These are phyloP conservation scores for Rotaria sp. DNA, from an alignment of 2,888 invertebrate genomes.

Conservation along the genomic window DNA sequence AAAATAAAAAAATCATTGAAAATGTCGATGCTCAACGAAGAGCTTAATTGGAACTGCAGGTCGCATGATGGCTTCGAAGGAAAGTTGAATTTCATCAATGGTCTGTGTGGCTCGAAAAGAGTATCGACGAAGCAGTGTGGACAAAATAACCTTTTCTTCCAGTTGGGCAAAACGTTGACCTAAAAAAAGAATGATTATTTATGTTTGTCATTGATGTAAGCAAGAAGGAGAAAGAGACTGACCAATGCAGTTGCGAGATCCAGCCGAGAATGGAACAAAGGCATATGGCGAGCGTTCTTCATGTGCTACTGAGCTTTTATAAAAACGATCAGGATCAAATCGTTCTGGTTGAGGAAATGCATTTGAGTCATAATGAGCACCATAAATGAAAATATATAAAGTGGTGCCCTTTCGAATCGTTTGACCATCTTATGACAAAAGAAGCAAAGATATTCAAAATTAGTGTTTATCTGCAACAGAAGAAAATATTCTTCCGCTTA, in stretches of 20 bases:
- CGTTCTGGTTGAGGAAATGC: constrained; percentile 64
- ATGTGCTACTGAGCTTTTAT: constrained; percentile 65
- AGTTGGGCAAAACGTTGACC: constrained; percentile 56
- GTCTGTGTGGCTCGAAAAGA: constrained; percentile 60
- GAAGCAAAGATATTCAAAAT: background rate
- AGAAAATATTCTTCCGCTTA: background rate
- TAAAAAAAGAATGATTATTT: constrained; percentile 41
- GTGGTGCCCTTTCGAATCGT: background rate
- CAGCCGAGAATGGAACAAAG: constrained; percentile 58
- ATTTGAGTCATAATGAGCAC: constrained; percentile 62
- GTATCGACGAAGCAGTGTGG: constrained; percentile 61
- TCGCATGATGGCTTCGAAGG: constrained; percentile 62
- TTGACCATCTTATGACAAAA: background rate
- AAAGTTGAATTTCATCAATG: constrained; percentile 60
- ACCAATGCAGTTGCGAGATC: constrained; percentile 44
- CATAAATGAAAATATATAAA: constrained; percentile 43
- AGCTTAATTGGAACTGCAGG: constrained; percentile 61
- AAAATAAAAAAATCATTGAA: too few relatives aligned
- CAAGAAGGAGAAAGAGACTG: constrained; percentile 42
- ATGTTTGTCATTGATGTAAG: background rate
- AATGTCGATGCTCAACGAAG: constrained; percentile 4
- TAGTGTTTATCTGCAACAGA: background rate
- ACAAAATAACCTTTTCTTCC: constrained; percentile 60
- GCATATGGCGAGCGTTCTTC: constrained; percentile 65
- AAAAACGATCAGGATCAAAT: constrained; percentile 72